Conservation (phyloP, 2,888 invertebrate genomes). For the Polyploca ridens region DNA sequence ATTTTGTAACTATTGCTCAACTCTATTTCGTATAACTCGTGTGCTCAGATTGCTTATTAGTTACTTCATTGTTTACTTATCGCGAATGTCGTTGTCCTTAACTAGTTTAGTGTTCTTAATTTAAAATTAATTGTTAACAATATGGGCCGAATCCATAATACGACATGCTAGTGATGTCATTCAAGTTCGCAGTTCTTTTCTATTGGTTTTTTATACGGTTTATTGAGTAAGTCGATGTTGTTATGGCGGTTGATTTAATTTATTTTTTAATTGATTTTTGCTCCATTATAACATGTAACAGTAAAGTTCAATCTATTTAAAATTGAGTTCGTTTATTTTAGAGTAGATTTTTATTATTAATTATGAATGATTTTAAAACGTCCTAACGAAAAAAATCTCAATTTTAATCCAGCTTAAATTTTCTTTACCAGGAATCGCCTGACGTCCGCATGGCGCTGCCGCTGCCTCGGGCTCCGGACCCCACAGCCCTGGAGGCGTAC, state of each 20-base stretch:
- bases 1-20: constrained; percentile 42
- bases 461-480: constrained; percentile 71
- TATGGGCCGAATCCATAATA: background rate
- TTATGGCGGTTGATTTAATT: background rate
- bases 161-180: background rate
- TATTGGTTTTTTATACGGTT: background rate
- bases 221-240: background rate
- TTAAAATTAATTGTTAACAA: background rate
- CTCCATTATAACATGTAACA: background rate
- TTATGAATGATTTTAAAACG: background rate
- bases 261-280: background rate
- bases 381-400: background rate
- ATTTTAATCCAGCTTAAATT: constrained; percentile 1
- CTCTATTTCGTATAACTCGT: constrained; percentile 44
- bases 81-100: constrained; percentile 13
- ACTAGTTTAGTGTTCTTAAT: constrained; percentile 18
- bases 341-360: background rate
- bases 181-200: background rate
- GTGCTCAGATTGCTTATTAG: constrained; percentile 32
- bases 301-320: background rate
- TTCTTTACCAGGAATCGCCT: constrained; percentile 66
- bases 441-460: constrained; percentile 74
- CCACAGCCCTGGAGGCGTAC: constrained; percentile 85
- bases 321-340: background rate
- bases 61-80: constrained; percentile 12